Base-by-base conservation (phyloP, 1,140 invertebrate genomes). In the Aphis craccivora region DNA sequence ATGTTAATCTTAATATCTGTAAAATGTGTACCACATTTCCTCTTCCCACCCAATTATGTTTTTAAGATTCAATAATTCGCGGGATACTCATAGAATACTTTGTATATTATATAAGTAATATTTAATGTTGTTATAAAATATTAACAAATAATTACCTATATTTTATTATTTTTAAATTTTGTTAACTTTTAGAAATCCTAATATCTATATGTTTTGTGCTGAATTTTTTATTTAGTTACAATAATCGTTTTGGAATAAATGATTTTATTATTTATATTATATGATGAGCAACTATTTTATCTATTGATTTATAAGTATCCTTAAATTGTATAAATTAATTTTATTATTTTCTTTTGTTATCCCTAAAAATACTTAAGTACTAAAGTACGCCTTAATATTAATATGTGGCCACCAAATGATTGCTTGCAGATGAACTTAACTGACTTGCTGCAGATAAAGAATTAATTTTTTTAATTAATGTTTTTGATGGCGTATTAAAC, bases 21-120 rank as follows among this genome's bases (percentile, higher is more conserved):
- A 90, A 1, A 67, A 60, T 67, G 37, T 55, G 89, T 90, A 67
- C 55, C n/a, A 90, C 1, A 45, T 90, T 90, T 90, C 25, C 53
- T 90, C 37, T n/a, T 43, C 55, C 53, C 53, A 60, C 48, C 45
- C 14, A 90, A 60, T 20, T 43, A 18, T 18, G 53, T 30, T 67
- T 90, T 67, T 43, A 53, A 60, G 1, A 90, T 25, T 40, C 43
- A 30, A 60, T 60, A 90, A 51, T 37, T 20, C 20, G n/a, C 23
- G 37, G 35, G 18, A 89, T 23, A 53, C 48, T 53, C 8, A n/a
- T 89, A 37, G 4, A 53, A 37, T 37, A 53, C 37, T 53, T 89
- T n/a, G 8, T 89, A 8, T 37, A 89, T 51, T 37, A 89, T 51
- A 22, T 37, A 20, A 84, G 5, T 43, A 23, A 84, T 83, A 11